Base-by-base conservation (phyloP, 2,797 vertebrate species). In the Acropternis orthonyx region DNA sequence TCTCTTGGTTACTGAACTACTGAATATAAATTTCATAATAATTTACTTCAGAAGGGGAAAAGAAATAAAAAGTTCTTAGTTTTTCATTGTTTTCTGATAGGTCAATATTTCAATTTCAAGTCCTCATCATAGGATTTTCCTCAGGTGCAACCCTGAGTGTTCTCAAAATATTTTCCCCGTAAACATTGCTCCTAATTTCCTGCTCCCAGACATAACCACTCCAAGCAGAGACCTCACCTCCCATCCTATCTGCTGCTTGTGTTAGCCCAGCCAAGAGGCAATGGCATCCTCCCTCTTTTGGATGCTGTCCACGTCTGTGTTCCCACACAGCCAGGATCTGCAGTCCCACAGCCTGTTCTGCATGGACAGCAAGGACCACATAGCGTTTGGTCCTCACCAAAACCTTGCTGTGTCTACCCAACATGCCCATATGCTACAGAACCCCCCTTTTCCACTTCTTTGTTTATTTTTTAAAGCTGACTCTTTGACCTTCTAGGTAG, bases 391-490 rank as follows among this genome's bases (percentile, higher is more conserved):
- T 61, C 37, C 56, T 83, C 49, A 56, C 52, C 52, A 77, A 74
- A 77, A 34, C 36, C 14, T 66, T 2, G 0, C 37, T 77, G 26
- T 37, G 26, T 37, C 68, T 73, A n/a, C 34, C 34, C 11, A 0
- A 23, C 37, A 30, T 2, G 18, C 32, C 65, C 3, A 0, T 14
- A 22, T 0, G 6, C 78, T 89, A 39, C 75, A 85, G 75, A 92
- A 93, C 56, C 12, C 22, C 61, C 34, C 68, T 71, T 89, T 95
- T 80, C 68, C 56, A 85, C 22, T 67, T 67, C 55, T 87, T 43
- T 71, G 32, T 80, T 95, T 94, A 65, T 88, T 94, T 96, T 96
- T 83, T 54, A 62, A 96, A 88, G 61, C 32, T 4, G 1, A 83
- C 27, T 39, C 85, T 93, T 95, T 91, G 82, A 88, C 81, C 63